These are phyloP conservation scores for Bactericera cockerelli DNA, from an alignment of 1,140 invertebrate genomes.

Conservation along the genomic window DNA sequence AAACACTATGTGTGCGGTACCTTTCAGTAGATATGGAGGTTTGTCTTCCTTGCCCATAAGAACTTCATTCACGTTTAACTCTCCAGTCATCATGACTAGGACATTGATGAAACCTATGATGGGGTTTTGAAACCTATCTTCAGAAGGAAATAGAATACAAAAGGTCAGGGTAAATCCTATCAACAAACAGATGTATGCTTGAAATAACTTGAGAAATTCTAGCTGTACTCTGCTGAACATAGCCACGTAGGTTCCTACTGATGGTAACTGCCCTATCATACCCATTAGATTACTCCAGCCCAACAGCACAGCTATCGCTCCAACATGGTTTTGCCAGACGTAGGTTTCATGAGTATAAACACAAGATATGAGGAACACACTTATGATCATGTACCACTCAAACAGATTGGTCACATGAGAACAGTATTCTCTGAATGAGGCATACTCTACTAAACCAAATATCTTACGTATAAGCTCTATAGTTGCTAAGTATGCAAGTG, in stretches of 20 bases:
- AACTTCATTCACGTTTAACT: slow-evolving; percentile 52
- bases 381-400: slow-evolving; percentile 67
- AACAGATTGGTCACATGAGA: slow-evolving; percentile 67
- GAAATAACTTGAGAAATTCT: slow-evolving; percentile 65
- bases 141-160: slow-evolving; percentile 66
- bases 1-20: slow-evolving; percentile 56
- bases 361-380: slow-evolving; percentile 63
- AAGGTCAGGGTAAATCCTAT: slow-evolving; percentile 76
- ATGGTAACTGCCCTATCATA: slow-evolving; percentile 68
- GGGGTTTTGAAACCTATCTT: slow-evolving; percentile 58
- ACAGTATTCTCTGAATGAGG: slow-evolving; percentile 57
- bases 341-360: slow-evolving; percentile 58
- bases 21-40: slow-evolving; percentile 40
- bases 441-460: slow-evolving; percentile 57
- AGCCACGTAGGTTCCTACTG: slow-evolving; percentile 71
- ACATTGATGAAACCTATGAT: slow-evolving; percentile 66
- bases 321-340: slow-evolving; percentile 63
- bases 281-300: slow-evolving; percentile 76
- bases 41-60: slow-evolving; percentile 44
- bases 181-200: slow-evolving; percentile 66
- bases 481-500: slow-evolving; percentile 50
- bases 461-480: slow-evolving; percentile 60
- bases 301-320: slow-evolving; percentile 63
- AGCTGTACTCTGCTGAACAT: slow-evolving; percentile 74
- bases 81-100: slow-evolving; percentile 79